These are phyloP conservation scores for Bellardia bayeri DNA, from an alignment of 2,888 invertebrate species.

Conservation along the genomic window DNA sequence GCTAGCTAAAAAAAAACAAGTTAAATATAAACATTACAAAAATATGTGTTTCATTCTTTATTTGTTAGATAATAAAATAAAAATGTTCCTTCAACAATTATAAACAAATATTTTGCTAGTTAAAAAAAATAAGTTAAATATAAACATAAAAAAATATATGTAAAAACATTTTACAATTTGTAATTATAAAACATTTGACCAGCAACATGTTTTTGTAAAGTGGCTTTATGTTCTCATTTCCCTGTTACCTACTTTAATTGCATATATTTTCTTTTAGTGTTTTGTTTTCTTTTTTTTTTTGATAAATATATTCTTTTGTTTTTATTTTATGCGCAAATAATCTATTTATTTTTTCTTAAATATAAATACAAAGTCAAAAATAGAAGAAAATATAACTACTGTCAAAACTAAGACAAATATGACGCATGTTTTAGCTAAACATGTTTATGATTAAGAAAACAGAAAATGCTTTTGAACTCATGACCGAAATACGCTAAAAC, in stretches of 20 bases:
- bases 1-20: not conserved
- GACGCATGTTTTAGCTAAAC: constrained; percentile 10
- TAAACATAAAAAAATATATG: no score
- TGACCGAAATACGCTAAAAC: constrained; percentile 3
- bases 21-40: no score
- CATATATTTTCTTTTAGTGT: not conserved
- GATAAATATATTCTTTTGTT: not conserved
- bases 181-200: no score
- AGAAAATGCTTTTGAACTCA: constrained; percentile 14
- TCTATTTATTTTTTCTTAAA: not conserved
- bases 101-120: not conserved
- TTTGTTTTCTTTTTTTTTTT: not conserved
- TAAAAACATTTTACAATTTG: no score
- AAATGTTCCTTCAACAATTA: not conserved
- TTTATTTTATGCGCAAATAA: constrained; percentile 1
- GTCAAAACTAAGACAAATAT: constrained; percentile 38
- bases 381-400: not conserved
- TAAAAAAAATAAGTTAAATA: no score
- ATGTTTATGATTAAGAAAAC: constrained; percentile 4
- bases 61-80: no score
- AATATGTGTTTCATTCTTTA: no score
- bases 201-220: no score
- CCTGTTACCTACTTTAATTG: not conserved
- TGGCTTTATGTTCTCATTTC: no score
- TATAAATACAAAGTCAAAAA: constrained; percentile 6